Conservation (phyloP, 2,113 vertebrate species). For the Zosterops japonicus region DNA sequence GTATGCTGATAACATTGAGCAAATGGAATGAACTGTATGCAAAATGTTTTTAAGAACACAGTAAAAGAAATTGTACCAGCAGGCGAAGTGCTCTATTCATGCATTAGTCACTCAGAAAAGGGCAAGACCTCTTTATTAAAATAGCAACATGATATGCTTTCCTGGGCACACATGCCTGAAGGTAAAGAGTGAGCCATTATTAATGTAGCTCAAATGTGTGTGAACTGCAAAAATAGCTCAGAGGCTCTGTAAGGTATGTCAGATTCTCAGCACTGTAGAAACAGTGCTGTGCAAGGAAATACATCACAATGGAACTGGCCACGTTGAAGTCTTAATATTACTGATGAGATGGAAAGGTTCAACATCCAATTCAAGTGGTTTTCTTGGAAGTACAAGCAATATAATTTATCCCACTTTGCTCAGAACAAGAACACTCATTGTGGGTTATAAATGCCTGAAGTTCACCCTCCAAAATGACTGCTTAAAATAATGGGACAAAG, state of each 20-base stretch:
- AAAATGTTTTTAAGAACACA: background rate
- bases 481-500: background rate
- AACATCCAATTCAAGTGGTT: background rate
- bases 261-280: background rate
- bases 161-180: background rate
- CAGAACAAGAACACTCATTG: background rate
- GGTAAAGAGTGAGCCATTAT: background rate
- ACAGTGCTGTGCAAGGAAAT: background rate
- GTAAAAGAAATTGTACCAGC: background rate
- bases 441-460: background rate
- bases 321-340: background rate
- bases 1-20: background rate
- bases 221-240: background rate
- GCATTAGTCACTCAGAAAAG: background rate
- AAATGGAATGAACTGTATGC: background rate
- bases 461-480: background rate
- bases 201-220: background rate
- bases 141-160: background rate
- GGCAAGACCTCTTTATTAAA: constrained; percentile 1
- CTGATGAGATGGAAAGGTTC: background rate
- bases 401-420: background rate
- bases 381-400: background rate
- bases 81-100: background rate
- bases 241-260: background rate
- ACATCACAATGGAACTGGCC: background rate